Evolutionary conservation across 2,113 vertebrate genomes (phyloP), one percentile per base, ranked within the genome.

Genomic region (rat (Rattus norvegicus)): DNA sequence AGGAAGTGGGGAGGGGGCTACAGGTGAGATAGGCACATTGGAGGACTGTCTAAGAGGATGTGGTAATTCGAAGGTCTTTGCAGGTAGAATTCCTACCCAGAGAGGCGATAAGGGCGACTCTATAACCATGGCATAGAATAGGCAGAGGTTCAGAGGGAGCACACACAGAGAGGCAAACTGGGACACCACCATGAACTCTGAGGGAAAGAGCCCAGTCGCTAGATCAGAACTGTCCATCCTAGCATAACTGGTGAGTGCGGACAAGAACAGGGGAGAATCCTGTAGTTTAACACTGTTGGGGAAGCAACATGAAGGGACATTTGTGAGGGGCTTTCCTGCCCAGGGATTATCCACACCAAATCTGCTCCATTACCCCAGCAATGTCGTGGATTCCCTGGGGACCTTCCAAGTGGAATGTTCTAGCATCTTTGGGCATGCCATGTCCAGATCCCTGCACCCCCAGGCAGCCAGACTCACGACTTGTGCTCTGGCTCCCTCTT

Each of bases 311-410:
- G 70, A 17, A 52, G 87, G 93, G 90, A 59, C 77, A 72, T 91
- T 88, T 33, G 59, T 13, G 43, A 72, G 95, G 96, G 96, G 69
- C 9, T 95, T 95, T 97, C 88, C 97, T 95, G 1, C 0, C n/a
- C 17, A 43, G 76, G 83, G 33, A 83, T 93, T 87, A 95, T 33
- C 79, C 26, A 12, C 12, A 36, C 3, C 39, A 36, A 24, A 39
- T 67, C 76, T 81, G 86, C 13, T 79, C 11, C 20, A 24, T 77
- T 94, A 80, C 87, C 86, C 61, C 49, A 83, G 67, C 77, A 36
- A 1, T 24, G 75, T 56, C 14, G 5, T 16, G 26, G 67, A 39
- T 77, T 77, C 76, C 59, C 73, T 3, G 79, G 96, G 94, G 96
- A 89, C 30, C 80, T 94, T 97, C 91, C 92, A 14, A 36, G 54